Conservation (phyloP, 2,113 vertebrate species). For the Eira barbara region DNA sequence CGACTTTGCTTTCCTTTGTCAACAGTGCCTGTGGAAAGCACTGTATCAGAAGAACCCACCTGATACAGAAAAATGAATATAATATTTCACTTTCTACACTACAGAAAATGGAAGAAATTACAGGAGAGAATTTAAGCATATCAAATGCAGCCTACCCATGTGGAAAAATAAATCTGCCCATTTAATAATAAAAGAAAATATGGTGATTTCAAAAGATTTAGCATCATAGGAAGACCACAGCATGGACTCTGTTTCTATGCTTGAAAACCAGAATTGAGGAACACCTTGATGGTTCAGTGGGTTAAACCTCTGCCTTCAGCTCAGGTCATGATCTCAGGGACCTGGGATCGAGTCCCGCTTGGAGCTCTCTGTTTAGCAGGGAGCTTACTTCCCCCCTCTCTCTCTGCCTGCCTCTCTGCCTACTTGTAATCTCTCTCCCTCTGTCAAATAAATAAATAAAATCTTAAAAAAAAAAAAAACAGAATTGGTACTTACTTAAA, state of each 20-base stretch:
- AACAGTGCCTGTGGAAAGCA: neutral
- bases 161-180: neutral
- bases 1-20: neutral
- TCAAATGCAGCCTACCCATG: neutral
- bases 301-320: too few relatives aligned
- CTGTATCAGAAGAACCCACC: neutral
- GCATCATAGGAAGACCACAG: neutral
- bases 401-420: too few relatives aligned
- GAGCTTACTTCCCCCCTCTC: too few relatives aligned
- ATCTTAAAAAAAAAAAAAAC: too few relatives aligned
- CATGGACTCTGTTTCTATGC: neutral
- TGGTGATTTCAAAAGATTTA: neutral
- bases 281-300: too few relatives aligned
- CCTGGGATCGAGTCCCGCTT: too few relatives aligned
- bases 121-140: neutral
- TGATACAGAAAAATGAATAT: neutral
- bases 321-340: too few relatives aligned
- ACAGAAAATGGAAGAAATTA: neutral
- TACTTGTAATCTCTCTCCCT: too few relatives aligned
- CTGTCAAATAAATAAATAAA: too few relatives aligned
- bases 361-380: too few relatives aligned
- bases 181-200: neutral
- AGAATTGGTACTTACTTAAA: conserved; percentile 14
- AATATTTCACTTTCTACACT: neutral
- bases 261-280: neutral